Evolutionary conservation across 37 sponge, comb jelly and placozoan species (phyloP), one percentile per base, ranked within the genome.

Genomic region (Tethya wilhelma): DNA sequence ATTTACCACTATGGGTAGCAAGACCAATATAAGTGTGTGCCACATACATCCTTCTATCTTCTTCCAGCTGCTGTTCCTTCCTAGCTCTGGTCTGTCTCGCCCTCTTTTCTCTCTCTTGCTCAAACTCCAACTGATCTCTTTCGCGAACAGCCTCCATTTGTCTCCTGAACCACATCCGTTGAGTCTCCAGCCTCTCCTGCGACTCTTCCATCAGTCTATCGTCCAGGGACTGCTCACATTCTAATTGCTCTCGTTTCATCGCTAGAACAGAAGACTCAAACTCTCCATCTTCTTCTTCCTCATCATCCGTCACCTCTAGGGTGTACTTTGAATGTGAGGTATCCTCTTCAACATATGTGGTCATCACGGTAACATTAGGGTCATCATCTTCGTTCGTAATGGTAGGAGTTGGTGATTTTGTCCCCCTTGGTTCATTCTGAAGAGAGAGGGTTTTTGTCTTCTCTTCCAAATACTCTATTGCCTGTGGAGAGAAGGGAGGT

Each of bases 211-310:
- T 12, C 59, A 81, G 14, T 46, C 31, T 39, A 23, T 81, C 82
- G 25, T 81, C 73, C 1, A 81, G 33, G 6, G 63, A 59, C 34
- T 53, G 55, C 59, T 80, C 80, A 39, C 43, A 42, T 20, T 69
- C 67, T 0, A 19, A 19, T 0, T 69, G 70, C 58, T 80, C 80
- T 22, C 38, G 12, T 12, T 33, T 20, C 4, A 67, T 14, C 56
- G 69, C 69, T 0, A 17, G 70, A 67, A 80, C 26, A 34, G 39
- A 58, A 55, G 80, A 69, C 67, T 67, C 14, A 11, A 22, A 30
- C 9, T 8, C 37, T 67, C 7, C 38, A 22, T 31, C 40, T 36
- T 11, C 29, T 8, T 36, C 68, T 67, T 7, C 12, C 40, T 30
- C 4, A 11, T 11, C 11, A 39, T 12, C 68, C 8, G 6, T 7